Conservation (phyloP, 2,888 invertebrate species). For the Spicauda simplicius region DNA sequence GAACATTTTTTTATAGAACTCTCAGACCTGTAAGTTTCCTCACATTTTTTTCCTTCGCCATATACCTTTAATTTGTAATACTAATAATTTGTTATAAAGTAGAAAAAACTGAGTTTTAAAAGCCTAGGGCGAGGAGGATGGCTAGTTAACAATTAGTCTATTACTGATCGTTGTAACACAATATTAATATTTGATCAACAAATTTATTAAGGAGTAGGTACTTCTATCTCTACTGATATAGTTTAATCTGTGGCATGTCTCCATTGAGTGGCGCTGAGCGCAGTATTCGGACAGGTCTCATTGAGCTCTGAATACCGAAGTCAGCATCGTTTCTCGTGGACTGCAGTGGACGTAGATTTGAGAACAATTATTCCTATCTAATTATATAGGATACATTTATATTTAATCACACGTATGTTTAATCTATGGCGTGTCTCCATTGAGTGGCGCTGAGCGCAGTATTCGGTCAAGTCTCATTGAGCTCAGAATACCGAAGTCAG, state of each 20-base stretch:
- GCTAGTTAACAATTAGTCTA: no score
- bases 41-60: no score
- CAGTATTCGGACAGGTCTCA: slow-evolving; percentile 33
- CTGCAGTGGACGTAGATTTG: slow-evolving; percentile 22
- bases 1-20: no score
- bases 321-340: slow-evolving; percentile 28
- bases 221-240: no score
- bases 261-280: slow-evolving; percentile 33
- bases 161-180: no score
- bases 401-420: neutral
- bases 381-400: neutral
- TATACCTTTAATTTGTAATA: no score
- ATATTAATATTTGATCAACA: no score
- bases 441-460: slow-evolving; percentile 31
- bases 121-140: no score
- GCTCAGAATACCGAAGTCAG: slow-evolving; percentile 28
- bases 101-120: no score
- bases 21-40: no score
- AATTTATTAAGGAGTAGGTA: no score
- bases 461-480: slow-evolving; percentile 33
- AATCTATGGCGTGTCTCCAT: slow-evolving; percentile 22
- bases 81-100: no score
- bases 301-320: slow-evolving; percentile 24
- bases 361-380: slow-evolving; percentile 11
- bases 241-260: slow-evolving; percentile 16